Conservation (phyloP, 2,113 vertebrate genomes). For the Rattus norvegicus region DNA sequence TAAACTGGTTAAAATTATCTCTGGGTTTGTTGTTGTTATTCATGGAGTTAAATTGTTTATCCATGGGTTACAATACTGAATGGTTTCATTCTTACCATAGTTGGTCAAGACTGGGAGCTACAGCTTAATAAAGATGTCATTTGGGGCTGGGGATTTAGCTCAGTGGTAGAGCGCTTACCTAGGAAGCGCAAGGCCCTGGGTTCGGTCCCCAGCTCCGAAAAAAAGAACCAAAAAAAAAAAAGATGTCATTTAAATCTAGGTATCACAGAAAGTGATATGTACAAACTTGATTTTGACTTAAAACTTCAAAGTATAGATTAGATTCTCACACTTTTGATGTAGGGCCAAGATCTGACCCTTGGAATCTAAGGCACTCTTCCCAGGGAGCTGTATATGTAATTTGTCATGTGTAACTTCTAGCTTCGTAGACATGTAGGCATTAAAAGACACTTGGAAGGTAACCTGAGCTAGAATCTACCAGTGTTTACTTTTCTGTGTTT, state of each 20-base stretch:
- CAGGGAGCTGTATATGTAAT: background rate
- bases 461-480: background rate
- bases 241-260: constrained; percentile 33
- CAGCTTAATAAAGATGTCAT: constrained; percentile 50
- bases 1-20: constrained; percentile 26
- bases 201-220: too few relatives aligned
- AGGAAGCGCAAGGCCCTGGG: too few relatives aligned
- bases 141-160: too few relatives aligned
- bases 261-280: background rate
- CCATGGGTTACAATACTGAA: background rate
- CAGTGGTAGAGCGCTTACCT: too few relatives aligned
- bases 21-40: background rate
- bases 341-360: background rate
- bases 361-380: background rate
- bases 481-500: background rate
- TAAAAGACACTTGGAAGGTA: constrained; percentile 22
- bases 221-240: too few relatives aligned
- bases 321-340: constrained; percentile 18
- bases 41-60: background rate
- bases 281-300: constrained; percentile 56
- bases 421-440: background rate
- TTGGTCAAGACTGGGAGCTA: background rate
- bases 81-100: background rate
- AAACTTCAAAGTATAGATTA: constrained; percentile 30
- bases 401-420: background rate